A percentile compares a stretch with the other conserved stretches of the same genome.
Conservation (phyloP, 2,888 invertebrate species). For the Xylophagus ater region DNA sequence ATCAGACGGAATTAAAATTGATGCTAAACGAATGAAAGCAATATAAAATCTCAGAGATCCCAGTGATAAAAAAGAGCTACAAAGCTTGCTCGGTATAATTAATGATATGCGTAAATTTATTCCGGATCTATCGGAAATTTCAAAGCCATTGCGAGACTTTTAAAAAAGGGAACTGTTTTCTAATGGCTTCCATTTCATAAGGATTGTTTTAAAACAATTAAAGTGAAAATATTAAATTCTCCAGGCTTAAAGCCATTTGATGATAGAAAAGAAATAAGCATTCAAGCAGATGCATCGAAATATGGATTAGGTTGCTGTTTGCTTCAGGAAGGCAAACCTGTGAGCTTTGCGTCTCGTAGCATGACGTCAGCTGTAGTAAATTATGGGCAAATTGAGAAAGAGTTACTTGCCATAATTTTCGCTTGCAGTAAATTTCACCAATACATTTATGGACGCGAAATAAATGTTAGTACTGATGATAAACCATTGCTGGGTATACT, state of each 20-base stretch:
- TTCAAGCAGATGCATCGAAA: constrained; percentile 18
- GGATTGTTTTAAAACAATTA: constrained; percentile 10
- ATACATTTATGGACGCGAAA: constrained; percentile 16
- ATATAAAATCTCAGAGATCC: constrained; percentile 14
- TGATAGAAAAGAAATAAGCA: constrained; percentile 9
- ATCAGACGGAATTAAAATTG: constrained; percentile 4
- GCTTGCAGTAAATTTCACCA: constrained; percentile 17
- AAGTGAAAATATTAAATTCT: constrained; percentile 12
- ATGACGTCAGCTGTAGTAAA: constrained; percentile 13
- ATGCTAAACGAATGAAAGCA: constrained; percentile 11
- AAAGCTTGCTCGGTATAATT: constrained; percentile 18
- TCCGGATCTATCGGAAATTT: constrained; percentile 15
- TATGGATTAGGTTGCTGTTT: constrained; percentile 16
- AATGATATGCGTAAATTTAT: constrained; percentile 20
- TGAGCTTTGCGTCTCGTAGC: constrained; percentile 15
- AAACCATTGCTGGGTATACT: constrained; percentile 14
- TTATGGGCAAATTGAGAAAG: constrained; percentile 19
- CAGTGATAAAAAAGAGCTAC: constrained; percentile 16
- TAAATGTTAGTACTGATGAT: constrained; percentile 16
- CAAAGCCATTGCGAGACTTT: constrained; percentile 14
- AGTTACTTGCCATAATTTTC: constrained; percentile 18
- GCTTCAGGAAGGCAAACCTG: constrained; percentile 16
- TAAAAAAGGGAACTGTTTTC: constrained; percentile 16
- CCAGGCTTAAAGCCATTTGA: constrained; percentile 16
- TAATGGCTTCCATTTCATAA: constrained; percentile 15